These are phyloP conservation scores for Cacoxenus indagator DNA, from an alignment of 2,888 invertebrate species.

Conservation along the genomic window DNA sequence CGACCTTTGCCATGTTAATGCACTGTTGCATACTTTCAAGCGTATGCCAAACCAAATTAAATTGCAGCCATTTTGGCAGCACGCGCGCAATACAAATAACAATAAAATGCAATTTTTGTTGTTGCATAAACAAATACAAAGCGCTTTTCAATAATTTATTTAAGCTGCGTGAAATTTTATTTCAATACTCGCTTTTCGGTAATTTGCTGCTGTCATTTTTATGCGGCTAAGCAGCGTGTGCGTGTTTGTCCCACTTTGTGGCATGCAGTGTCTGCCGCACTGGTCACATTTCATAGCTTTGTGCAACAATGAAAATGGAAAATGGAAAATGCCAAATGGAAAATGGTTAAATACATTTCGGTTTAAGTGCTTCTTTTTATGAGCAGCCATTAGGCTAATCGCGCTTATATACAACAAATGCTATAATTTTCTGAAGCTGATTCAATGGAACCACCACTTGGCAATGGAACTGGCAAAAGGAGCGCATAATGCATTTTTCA, in stretches of 20 bases:
- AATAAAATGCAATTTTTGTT: neutral
- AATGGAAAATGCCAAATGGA: neutral
- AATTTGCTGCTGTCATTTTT: neutral
- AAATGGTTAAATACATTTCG: neutral
- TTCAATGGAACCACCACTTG: neutral
- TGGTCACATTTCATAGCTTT: neutral
- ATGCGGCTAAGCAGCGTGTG: neutral
- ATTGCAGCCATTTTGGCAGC: neutral
- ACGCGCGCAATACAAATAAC: neutral
- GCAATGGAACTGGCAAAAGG: neutral
- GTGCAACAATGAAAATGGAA: too few relatives aligned
- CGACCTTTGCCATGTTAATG: neutral
- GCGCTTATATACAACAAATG: neutral
- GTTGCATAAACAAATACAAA: neutral
- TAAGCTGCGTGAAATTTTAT: neutral
- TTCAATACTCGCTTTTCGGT: neutral
- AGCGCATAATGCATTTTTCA: slow-evolving; percentile 1
- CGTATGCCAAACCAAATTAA: neutral
- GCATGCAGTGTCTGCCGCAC: neutral
- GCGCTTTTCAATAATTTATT: neutral
- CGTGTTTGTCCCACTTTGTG: neutral
- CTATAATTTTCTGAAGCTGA: neutral
- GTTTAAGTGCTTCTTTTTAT: neutral
- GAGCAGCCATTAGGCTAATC: neutral
- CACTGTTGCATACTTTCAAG: neutral